Conservation (phyloP, 1,140 invertebrate species). For the Rhagoletis pomonella region DNA sequence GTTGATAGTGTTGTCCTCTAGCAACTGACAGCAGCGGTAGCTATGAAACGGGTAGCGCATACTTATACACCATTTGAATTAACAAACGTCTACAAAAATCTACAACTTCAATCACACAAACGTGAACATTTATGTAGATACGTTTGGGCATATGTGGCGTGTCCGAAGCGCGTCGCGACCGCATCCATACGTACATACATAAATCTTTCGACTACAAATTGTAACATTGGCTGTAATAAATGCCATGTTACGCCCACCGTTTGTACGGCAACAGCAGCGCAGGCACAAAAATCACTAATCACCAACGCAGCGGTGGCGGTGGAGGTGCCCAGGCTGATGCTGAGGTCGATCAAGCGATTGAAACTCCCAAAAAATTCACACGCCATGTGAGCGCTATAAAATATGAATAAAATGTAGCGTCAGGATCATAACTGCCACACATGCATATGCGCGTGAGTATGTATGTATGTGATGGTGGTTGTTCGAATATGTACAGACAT, state of each 20-base stretch:
- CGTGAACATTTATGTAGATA: conserved; percentile 29
- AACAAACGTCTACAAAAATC: conserved; percentile 46
- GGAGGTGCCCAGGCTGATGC: background rate
- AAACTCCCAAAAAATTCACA: conserved; percentile 44
- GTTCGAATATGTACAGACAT: background rate
- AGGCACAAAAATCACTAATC: conserved; percentile 40
- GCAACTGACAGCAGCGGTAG: conserved; percentile 24
- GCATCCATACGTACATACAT: conserved; percentile 59
- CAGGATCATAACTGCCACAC: conserved; percentile 44
- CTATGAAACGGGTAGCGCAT: conserved; percentile 45
- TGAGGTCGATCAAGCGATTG: conserved; percentile 19
- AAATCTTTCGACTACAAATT: conserved; percentile 72
- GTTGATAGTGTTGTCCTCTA: conserved; percentile 16
- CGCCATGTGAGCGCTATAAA: conserved; percentile 48
- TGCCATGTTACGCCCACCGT: conserved; percentile 73
- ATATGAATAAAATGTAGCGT: conserved; percentile 44
- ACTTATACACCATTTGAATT: conserved; percentile 10
- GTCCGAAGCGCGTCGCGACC: background rate
- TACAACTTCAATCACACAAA: background rate
- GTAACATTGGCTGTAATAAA: conserved; percentile 74
- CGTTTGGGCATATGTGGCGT: background rate
- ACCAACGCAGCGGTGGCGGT: conserved; percentile 37
- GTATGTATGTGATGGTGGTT: too few relatives aligned
- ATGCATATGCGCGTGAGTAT: background rate
- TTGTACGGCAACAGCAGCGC: conserved; percentile 61